phyloP scores from a whole-genome alignment of 2,797 vertebrate species.

The Sparidentex hasta region DNA sequence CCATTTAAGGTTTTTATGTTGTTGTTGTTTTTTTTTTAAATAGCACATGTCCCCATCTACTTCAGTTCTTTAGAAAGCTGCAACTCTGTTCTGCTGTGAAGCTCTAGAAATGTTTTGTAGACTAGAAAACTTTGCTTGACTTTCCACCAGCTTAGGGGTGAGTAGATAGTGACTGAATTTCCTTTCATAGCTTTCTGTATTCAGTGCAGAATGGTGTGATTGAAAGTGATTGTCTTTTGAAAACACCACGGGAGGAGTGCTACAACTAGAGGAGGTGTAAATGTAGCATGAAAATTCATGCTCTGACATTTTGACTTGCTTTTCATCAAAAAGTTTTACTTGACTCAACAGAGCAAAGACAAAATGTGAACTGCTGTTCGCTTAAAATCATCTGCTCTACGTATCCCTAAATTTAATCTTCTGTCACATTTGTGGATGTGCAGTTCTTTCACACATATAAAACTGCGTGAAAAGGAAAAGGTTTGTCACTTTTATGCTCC shows the following conservation, averaged over 20 bases:
- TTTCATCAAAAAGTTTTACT: conserved; percentile 7
- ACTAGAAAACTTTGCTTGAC: no score
- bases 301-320: background rate
- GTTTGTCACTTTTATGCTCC: background rate
- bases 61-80: no score
- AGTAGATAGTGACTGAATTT: no score
- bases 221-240: background rate
- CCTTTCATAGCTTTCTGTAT: background rate
- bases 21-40: no score
- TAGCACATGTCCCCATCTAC: no score
- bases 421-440: background rate
- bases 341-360: background rate
- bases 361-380: background rate
- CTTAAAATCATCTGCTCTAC: background rate
- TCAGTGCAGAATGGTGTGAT: background rate
- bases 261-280: no score
- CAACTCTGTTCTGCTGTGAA: no score
- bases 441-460: background rate
- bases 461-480: background rate
- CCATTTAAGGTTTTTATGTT: no score
- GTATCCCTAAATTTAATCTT: background rate
- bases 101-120: no score
- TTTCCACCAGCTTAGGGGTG: no score
- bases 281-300: background rate
- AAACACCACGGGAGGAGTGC: no score